These are phyloP conservation scores for Drosophila neocordata DNA, from an alignment of 1,140 invertebrate genomes.

Conservation along the genomic window DNA sequence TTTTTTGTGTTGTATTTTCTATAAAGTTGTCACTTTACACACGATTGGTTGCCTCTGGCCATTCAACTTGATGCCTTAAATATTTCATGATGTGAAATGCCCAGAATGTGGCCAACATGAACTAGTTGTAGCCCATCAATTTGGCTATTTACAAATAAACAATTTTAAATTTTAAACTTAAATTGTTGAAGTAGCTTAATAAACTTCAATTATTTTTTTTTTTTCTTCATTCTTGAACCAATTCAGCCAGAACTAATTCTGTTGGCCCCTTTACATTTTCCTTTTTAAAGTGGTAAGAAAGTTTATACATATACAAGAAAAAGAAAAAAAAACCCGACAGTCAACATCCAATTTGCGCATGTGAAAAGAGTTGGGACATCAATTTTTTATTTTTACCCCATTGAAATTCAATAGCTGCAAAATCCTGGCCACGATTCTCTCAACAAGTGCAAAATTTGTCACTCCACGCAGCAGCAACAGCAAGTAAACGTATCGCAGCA, in stretches of 20 bases:
- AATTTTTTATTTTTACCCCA: constrained; percentile 43
- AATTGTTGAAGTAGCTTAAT: constrained; percentile 39
- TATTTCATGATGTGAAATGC: constrained; percentile 57
- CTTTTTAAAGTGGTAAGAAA: too few relatives aligned
- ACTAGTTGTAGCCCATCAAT: constrained; percentile 20
- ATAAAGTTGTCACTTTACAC: constrained; percentile 58
- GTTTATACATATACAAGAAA: too few relatives aligned
- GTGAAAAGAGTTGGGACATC: constrained; percentile 31
- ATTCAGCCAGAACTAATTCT: constrained; percentile 65
- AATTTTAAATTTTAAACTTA: background rate
- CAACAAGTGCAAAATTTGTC: constrained; percentile 75
- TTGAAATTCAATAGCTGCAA: constrained; percentile 69
- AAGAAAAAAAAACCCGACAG: too few relatives aligned
- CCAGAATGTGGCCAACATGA: constrained; percentile 1
- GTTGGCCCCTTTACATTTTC: constrained; percentile 56
- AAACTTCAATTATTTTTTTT: too few relatives aligned
- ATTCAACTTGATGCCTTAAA: constrained; percentile 41
- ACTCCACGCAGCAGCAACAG: constrained; percentile 16
- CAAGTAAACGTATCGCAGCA: too few relatives aligned
- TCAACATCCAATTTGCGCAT: constrained; percentile 43
- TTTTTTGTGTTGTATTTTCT: constrained; percentile 13
- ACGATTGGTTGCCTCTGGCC: constrained; percentile 38
- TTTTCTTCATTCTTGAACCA: constrained; percentile 4
- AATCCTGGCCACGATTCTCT: constrained; percentile 71
- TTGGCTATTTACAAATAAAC: constrained; percentile 25